Conservation (phyloP, 2,888 invertebrate species). For the Dione juno region DNA sequence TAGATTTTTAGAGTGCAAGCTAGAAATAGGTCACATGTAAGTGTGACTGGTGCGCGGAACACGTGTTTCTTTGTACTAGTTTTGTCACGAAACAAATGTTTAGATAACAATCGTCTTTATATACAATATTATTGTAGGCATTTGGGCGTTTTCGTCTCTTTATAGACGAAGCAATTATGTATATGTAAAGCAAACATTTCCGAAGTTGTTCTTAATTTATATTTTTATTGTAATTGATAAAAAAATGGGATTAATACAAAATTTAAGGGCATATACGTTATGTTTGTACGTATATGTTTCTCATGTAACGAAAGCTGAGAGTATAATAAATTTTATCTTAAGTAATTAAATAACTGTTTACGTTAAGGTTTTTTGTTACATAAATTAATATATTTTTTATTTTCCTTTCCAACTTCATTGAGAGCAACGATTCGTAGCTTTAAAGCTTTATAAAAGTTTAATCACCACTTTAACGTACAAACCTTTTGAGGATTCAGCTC, state of each 20-base stretch:
- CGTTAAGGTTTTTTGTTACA: too few relatives aligned
- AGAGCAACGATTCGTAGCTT: conserved; percentile 4
- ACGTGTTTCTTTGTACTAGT: not conserved
- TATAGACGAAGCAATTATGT: too few relatives aligned
- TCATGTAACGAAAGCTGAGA: too few relatives aligned
- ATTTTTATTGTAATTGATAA: too few relatives aligned
- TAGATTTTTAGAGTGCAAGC: conserved; percentile 9
- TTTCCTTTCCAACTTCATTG: not conserved
- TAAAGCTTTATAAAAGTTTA: conserved; percentile 19
- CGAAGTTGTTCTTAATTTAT: too few relatives aligned
- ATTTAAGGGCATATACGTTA: too few relatives aligned
- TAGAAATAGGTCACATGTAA: conserved; percentile 24
- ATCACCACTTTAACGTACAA: conserved; percentile 21
- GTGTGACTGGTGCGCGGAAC: not conserved
- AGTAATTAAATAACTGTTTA: too few relatives aligned
- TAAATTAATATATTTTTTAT: not conserved
- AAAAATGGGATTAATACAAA: too few relatives aligned
- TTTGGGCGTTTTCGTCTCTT: not conserved
- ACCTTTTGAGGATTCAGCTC: conserved; percentile 22
- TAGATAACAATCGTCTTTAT: not conserved
- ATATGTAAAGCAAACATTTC: too few relatives aligned
- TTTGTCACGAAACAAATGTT: not conserved
- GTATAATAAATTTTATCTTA: too few relatives aligned
- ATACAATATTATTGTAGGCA: not conserved
- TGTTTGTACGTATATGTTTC: too few relatives aligned